Base-by-base conservation (phyloP, 2,113 vertebrate genomes). In the Elgaria multicarinata region DNA sequence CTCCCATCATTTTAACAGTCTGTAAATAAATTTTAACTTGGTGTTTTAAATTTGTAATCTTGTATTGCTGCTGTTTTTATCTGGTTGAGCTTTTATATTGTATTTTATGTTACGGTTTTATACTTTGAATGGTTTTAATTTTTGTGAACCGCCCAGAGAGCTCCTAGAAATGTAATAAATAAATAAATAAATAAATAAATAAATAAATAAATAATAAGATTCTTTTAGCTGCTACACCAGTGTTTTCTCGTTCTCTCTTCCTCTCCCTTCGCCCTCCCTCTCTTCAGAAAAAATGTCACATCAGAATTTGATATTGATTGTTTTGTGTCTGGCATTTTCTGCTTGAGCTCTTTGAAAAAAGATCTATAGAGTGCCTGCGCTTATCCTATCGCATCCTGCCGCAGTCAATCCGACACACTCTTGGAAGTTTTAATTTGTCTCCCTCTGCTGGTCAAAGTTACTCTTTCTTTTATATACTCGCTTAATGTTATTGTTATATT, bases 381-480 rank as follows among this genome's bases (percentile, higher is more conserved):
- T 80, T 91, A 88, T 91, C 87, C 87, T 67, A 87, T 85, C 87
- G 22, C 0, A 31, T 1, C 50, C 33, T 81, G 22, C 18, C 2
- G 80, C 24, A 67, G 50, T 92, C 80, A 90, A 87, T 83, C 89
- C 89, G 89, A 95, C 91, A 74, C 69, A 89, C 28, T 93, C 92
- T 94, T 85, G 89, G 87, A 79, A 93, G 66, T 91, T 92, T 92
- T 93, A 74, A 2, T 93, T 42, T 53, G 89, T 96, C 92, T 96
- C 94, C 94, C 94, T 93, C 95, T 96, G 85, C 90, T 95, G 95
- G 95, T 89, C 90, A 92, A 50, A 74, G 20, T 0, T 0, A 39
- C 46, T 10, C 26, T 84, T 84, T 24, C 14, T 81, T 77, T 83
- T 75, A 75, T 89, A 76, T 12, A 26, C 28, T 66, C 0, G 44